phyloP scores from a whole-genome alignment of 2,113 vertebrate species.

The Stigmatopora argus region DNA sequence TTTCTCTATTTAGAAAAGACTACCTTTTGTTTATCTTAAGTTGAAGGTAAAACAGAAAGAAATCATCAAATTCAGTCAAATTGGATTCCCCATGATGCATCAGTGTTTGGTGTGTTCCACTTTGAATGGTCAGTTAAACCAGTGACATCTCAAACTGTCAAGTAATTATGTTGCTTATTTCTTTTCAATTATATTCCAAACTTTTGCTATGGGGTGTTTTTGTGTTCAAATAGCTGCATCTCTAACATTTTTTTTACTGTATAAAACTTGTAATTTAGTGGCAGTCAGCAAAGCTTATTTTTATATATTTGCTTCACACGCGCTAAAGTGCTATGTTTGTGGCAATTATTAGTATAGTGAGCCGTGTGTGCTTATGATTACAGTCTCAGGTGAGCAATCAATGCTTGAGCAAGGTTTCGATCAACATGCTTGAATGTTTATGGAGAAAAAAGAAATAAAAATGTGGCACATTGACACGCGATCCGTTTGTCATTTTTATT shows the following conservation, averaged over 20 bases:
- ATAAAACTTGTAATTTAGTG: neutral
- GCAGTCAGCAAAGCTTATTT: neutral
- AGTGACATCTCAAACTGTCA: neutral
- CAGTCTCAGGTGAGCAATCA: conserved; percentile 27
- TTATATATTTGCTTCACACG: neutral
- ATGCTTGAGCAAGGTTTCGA: conserved; percentile 18
- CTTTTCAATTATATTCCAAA: neutral
- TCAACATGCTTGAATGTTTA: conserved; percentile 18
- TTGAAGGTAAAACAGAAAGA: neutral
- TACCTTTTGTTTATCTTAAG: neutral
- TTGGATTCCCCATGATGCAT: neutral
- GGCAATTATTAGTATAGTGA: neutral
- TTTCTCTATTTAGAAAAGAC: neutral
- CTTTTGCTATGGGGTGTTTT: neutral
- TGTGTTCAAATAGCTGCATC: neutral
- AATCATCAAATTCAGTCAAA: neutral
- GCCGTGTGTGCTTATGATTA: conserved; percentile 11
- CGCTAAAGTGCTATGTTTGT: neutral
- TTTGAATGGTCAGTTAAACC: neutral
- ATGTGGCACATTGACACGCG: neutral
- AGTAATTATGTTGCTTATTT: neutral
- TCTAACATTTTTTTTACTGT: neutral
- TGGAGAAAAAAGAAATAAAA: conserved; percentile 15
- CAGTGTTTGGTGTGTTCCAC: neutral
- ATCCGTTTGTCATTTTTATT: neutral